These are phyloP conservation scores for Acomys russatus DNA, from an alignment of 2,797 vertebrate species.

Conservation along the genomic window DNA sequence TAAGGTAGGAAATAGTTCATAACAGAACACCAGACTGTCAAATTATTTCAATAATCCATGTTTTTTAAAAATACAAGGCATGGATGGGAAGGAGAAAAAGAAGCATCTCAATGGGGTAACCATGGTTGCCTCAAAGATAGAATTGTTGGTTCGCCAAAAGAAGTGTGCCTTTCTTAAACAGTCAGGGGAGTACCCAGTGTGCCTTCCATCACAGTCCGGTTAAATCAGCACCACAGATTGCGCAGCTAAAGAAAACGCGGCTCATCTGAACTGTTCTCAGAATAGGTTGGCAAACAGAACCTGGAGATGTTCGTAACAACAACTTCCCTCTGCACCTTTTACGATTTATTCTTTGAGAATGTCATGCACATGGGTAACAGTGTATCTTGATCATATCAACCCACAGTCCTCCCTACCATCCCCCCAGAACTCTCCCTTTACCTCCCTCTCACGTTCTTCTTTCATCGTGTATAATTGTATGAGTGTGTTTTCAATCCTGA, in stretches of 20 bases:
- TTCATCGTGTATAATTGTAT: background rate
- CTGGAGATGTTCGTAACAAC: background rate
- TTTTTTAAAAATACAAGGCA: conserved; percentile 8
- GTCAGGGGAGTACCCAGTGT: background rate
- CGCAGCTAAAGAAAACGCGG: background rate
- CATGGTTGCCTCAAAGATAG: background rate
- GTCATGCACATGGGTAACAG: background rate
- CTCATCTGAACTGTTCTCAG: background rate
- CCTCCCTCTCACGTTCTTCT: background rate
- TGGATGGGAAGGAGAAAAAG: background rate
- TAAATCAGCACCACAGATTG: background rate
- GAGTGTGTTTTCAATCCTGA: background rate
- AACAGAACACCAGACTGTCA: background rate
- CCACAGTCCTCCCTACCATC: background rate
- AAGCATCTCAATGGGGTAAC: conserved; percentile 1
- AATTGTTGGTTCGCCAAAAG: background rate
- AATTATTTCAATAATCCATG: background rate
- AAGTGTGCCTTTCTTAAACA: conserved; percentile 7
- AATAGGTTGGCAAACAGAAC: background rate
- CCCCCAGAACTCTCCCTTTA: background rate
- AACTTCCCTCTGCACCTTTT: background rate
- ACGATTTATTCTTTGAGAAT: background rate
- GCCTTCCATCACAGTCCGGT: background rate
- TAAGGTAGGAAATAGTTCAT: background rate
- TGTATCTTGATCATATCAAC: background rate